Base-by-base conservation (phyloP, 2,888 invertebrate species). In the Pachycephus smyrnensis region DNA sequence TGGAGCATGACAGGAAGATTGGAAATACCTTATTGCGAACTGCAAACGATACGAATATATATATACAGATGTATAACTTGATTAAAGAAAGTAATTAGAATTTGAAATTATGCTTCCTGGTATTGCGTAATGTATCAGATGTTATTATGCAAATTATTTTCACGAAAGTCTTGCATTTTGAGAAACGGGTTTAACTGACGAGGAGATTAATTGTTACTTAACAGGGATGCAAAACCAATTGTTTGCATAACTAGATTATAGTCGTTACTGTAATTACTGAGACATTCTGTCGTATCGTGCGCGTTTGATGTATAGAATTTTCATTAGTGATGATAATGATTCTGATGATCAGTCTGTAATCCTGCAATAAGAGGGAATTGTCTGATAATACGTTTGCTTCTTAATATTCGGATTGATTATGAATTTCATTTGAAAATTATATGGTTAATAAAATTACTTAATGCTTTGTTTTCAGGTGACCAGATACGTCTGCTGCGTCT, bases 171-270 rank as follows among this genome's bases (percentile, higher is more conserved):
- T 9, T 55, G 55, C 55, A 23, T 55, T 55, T 55, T 55, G 55
- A 55, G 55, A 23, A 23, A 55, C 9, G 23, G 15, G 55, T 23
- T 55, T 23, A 23, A 23, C 55, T 23, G 55, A 55, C 23, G 71
- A 71, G 77, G 73, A 30, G n/a, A 77, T 80, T 83, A 86, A 86
- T 85, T 84, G 84, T 23, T 33, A 71, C 6, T 15, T 23, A 33
- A 80, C 77, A 79, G 35, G 79, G 80, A 77, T 76, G 32, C 75
- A 82, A 83, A 82, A 84, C 80, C 83, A 80, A 83, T 83, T 78
- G 79, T 75, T 73, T 73, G 81, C 76, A 73, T 84, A 85, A 85
- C 80, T 81, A 79, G 82, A 80, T 85, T 85, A 85, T 74, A 78
- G 40, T 75, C 6, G 73, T 32, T 30, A 75, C 75, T 69, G 73